These are phyloP conservation scores for Stegophylla sp. DNA, from an alignment of 2,888 invertebrate genomes.

Conservation along the genomic window DNA sequence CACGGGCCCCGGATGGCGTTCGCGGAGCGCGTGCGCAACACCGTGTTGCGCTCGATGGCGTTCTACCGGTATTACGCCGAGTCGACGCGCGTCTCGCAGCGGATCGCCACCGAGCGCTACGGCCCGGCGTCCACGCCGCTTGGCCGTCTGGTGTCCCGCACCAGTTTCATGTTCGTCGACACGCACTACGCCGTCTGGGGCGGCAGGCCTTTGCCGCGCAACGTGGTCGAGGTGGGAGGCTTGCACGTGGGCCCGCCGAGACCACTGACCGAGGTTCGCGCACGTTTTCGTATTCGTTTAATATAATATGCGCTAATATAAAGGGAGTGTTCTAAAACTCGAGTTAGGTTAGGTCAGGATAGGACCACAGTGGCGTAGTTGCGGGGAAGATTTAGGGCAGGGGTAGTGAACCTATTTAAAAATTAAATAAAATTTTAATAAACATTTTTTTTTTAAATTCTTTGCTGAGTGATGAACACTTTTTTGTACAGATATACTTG, in stretches of 20 bases:
- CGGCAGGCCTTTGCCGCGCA: slow-evolving; percentile 12
- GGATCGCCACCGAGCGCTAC: slow-evolving; percentile 21
- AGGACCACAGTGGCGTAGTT: too few relatives aligned
- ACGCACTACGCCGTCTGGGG: slow-evolving; percentile 35
- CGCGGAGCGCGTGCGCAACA: slow-evolving; percentile 5
- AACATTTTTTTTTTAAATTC: too few relatives aligned
- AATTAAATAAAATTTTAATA: too few relatives aligned
- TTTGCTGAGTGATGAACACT: too few relatives aligned
- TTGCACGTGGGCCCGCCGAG: slow-evolving; percentile 14
- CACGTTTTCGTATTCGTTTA: too few relatives aligned
- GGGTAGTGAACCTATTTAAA: too few relatives aligned
- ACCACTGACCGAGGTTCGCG: background rate
- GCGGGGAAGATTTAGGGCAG: too few relatives aligned
- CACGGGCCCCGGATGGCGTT: slow-evolving; percentile 24
- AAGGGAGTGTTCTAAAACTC: too few relatives aligned
- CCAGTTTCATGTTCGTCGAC: slow-evolving; percentile 31
- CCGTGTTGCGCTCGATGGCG: background rate
- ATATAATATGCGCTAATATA: too few relatives aligned
- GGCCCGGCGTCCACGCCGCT: background rate
- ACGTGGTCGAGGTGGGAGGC: slow-evolving; percentile 38
- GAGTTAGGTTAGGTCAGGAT: too few relatives aligned
- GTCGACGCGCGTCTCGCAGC: slow-evolving; percentile 7
- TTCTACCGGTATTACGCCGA: slow-evolving; percentile 12
- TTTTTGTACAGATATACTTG: too few relatives aligned
- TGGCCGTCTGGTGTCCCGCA: background rate